These are phyloP conservation scores for Neoaliturus tenellus DNA, from an alignment of 2,888 invertebrate species.

Conservation along the genomic window DNA sequence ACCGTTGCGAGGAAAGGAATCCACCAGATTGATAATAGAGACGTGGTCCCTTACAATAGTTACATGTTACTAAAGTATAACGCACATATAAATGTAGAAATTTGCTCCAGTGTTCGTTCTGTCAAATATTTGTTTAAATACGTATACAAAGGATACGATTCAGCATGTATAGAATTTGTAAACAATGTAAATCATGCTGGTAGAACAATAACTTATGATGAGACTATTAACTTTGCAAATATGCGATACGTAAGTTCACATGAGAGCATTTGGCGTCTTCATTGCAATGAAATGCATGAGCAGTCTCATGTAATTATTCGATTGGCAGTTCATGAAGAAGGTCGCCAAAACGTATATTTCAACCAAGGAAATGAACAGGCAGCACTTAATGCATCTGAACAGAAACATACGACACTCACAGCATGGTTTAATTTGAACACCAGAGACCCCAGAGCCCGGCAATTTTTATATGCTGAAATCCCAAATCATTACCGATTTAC, in stretches of 20 bases:
- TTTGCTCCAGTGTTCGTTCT: constrained; percentile 54
- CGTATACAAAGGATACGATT: constrained; percentile 59
- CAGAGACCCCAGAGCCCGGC: not conserved
- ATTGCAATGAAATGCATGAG: too few relatives aligned
- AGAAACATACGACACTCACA: constrained; percentile 51
- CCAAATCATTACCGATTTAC: too few relatives aligned
- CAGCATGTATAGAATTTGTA: not conserved
- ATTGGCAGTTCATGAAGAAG: constrained; percentile 40
- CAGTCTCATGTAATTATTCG: not conserved
- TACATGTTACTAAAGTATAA: constrained; percentile 45
- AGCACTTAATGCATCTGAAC: not conserved
- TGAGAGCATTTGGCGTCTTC: not conserved
- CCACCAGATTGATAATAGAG: not conserved
- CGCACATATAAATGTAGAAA: too few relatives aligned
- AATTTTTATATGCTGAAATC: not conserved
- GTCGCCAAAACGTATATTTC: constrained; percentile 48
- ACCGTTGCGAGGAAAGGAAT: not conserved
- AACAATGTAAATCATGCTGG: not conserved
- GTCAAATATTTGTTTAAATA: constrained; percentile 60
- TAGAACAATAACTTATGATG: not conserved
- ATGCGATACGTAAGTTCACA: constrained; percentile 52
- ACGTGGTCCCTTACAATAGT: constrained; percentile 54
- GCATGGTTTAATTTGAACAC: constrained; percentile 50
- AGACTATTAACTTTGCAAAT: constrained; percentile 30
- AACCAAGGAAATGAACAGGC: not conserved